These are phyloP conservation scores for Sander vitreus DNA, from an alignment of 2,113 vertebrate genomes.

Conservation along the genomic window DNA sequence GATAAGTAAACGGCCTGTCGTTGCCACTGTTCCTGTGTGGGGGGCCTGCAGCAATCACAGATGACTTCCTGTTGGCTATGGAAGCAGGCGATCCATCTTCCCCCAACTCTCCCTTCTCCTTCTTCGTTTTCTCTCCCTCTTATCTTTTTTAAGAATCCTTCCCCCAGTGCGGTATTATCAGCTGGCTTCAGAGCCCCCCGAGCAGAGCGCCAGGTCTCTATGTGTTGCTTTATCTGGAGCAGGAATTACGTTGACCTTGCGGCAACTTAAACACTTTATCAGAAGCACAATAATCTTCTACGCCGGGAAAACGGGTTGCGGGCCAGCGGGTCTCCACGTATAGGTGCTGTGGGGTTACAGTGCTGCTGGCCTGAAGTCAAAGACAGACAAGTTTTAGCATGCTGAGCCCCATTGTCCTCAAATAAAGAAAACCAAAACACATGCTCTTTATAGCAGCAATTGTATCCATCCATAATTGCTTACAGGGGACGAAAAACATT, in stretches of 20 bases:
- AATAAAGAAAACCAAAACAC: background rate
- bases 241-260: slow-evolving; percentile 79
- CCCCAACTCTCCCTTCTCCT: slow-evolving; percentile 39
- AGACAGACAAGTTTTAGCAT: slow-evolving; percentile 29
- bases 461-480: background rate
- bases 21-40: slow-evolving; percentile 60
- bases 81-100: slow-evolving; percentile 59
- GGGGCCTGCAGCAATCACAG: slow-evolving; percentile 73
- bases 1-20: slow-evolving; percentile 69
- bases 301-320: slow-evolving; percentile 41
- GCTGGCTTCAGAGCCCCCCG: slow-evolving; percentile 66
- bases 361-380: slow-evolving; percentile 37
- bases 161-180: slow-evolving; percentile 73
- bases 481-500: slow-evolving; percentile 9
- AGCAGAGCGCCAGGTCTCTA: slow-evolving; percentile 57
- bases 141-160: slow-evolving; percentile 69
- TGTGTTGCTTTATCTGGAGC: slow-evolving; percentile 75
- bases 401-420: slow-evolving; percentile 28
- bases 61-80: slow-evolving; percentile 59
- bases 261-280: slow-evolving; percentile 79
- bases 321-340: slow-evolving; percentile 37
- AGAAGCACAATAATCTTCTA: slow-evolving; percentile 73
- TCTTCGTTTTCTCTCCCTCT: slow-evolving; percentile 32
- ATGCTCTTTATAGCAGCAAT: slow-evolving; percentile 4
- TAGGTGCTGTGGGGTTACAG: slow-evolving; percentile 27